These are phyloP conservation scores for Etheostoma cragini DNA, from an alignment of 2,113 vertebrate genomes.

Conservation along the genomic window DNA sequence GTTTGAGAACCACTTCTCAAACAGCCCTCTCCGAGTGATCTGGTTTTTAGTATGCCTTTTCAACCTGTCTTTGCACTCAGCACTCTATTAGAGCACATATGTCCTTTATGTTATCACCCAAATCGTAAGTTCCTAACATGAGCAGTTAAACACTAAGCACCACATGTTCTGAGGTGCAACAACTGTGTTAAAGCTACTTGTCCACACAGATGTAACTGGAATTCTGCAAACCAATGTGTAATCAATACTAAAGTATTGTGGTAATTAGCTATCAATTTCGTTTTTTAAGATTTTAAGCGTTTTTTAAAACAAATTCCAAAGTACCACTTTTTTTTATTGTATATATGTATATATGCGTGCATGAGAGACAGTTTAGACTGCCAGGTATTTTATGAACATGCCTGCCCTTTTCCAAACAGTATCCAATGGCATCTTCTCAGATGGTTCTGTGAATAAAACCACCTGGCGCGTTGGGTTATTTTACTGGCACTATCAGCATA, in stretches of 20 bases:
- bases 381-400: too few relatives aligned
- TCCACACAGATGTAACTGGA: not conserved
- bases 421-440: too few relatives aligned
- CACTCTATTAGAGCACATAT: not conserved
- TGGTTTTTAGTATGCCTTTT: not conserved
- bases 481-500: constrained; percentile 2
- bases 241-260: not conserved
- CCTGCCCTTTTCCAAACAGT: too few relatives aligned
- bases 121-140: not conserved
- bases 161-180: not conserved
- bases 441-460: too few relatives aligned
- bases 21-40: too few relatives aligned
- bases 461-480: too few relatives aligned
- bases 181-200: not conserved
- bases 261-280: not conserved
- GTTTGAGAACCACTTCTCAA: too few relatives aligned
- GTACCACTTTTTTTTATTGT: too few relatives aligned
- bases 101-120: not conserved
- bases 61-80: not conserved
- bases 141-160: not conserved
- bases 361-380: too few relatives aligned
- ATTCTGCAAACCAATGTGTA: not conserved
- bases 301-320: not conserved
- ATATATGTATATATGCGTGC: too few relatives aligned
- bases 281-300: too few relatives aligned